A percentile compares a stretch with the other conserved stretches of the same genome.
Evolutionary conservation across 1,140 invertebrate species (phyloP).

Genomic region (silkworm (Bombyx mori)): ASM3026992v2 NC_085120.1:7394501-7395000

Average conservation of each 20-base stretch:
- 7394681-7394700: conserved; percentile 84
- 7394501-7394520: no score
- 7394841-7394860: no score
- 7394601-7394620: conserved; percentile 3
- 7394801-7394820: no score
- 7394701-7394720: conserved; percentile 2
- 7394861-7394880: no score
- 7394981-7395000: conserved; percentile 79
- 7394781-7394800: no score
- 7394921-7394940: no score
- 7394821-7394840: no score
- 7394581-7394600: conserved; percentile 4
- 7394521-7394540: background rate
- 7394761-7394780: no score
- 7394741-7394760: no score
- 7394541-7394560: background rate
- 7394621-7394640: background rate
- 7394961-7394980: conserved; percentile 78
- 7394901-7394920: no score
- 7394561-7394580: conserved; percentile 4
- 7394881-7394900: no score
- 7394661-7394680: conserved; percentile 88
- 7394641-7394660: conserved; percentile 74
- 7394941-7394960: conserved; percentile 17
- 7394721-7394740: background rate